Base-by-base conservation (phyloP, 2,797 vertebrate species). In the Dryobates pubescens region DNA sequence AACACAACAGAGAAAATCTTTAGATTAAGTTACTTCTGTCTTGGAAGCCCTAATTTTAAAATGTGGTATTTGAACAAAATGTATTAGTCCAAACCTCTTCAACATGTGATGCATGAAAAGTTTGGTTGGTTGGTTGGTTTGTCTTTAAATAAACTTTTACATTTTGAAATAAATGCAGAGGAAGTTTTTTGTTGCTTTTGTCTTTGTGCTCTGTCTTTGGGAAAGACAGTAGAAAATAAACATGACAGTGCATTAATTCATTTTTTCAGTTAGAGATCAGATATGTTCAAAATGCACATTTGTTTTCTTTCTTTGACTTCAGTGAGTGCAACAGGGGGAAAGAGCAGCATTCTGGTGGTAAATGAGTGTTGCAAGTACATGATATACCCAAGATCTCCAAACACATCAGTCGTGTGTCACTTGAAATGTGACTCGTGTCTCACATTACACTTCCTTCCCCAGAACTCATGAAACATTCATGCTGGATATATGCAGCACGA, bases 371-470 rank as follows among this genome's bases (percentile, higher is more conserved):
- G 85, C 82, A 86, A 93, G 74, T 91, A 54, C 27, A 29, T 92
- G 95, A 95, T 95, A 94, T 93, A 93, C 76, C 76, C 79, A 43
- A 88, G 63, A 84, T 93, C 87, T 95, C 92, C 61, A 94, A 96
- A 94, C 92, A 82, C 90, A 95, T 96, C 96, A 89, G 83, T 96
- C 96, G 91, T 94, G 74, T 94, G 93, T 94, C 93, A 89, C 89
- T 89, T 89, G 84, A 91, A 92, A 89, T 94, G 89, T 58, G 61
- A 90, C 49, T 34, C 77, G 70, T 83, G 90, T 89, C 86, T 94
- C 83, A 85, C 88, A 86, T 47, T 89, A 86, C 86, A 72, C 72
- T 93, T 81, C 43, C 76, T 95, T 92, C 92, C 59, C 76, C 84
- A 65, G 34, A 92, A 84, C 91, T 79, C 80, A 94, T 96, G 90